Conservation (phyloP, 2,797 vertebrate genomes). For the Acanthopagrus latus region DNA sequence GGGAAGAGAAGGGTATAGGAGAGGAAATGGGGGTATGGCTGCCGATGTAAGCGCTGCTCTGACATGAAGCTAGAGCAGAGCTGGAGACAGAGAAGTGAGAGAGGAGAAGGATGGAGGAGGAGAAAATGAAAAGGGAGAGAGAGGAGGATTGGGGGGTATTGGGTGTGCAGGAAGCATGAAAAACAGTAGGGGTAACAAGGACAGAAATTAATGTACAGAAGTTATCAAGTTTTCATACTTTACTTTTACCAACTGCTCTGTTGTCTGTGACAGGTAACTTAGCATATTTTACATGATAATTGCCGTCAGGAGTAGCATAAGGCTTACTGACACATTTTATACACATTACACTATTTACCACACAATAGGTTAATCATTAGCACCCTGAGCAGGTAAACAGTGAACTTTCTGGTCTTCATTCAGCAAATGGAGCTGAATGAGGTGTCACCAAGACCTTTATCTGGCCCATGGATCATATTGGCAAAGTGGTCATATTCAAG, state of each 20-base stretch:
- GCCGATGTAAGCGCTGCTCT: slow-evolving; percentile 59
- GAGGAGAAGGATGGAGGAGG: background rate
- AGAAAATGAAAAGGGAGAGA: background rate
- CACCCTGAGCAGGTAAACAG: background rate
- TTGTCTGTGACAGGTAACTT: no score
- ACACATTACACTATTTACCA: slow-evolving; percentile 1
- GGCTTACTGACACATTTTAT: background rate
- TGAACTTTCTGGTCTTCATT: background rate
- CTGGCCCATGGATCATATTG: background rate
- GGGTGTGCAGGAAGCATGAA: slow-evolving; percentile 1
- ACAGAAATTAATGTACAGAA: slow-evolving; percentile 22
- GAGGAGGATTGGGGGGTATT: background rate
- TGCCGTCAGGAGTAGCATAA: background rate
- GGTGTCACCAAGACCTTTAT: background rate
- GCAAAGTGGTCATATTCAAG: background rate
- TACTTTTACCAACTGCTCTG: background rate
- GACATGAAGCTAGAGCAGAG: slow-evolving; percentile 78
- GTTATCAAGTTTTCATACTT: slow-evolving; percentile 11
- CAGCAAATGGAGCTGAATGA: background rate
- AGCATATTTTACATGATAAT: background rate
- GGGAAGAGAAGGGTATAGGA: slow-evolving; percentile 79
- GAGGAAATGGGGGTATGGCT: slow-evolving; percentile 81
- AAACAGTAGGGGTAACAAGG: background rate
- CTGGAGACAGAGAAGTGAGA: slow-evolving; percentile 70
- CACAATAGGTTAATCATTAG: slow-evolving; percentile 12